Percentiles rank a stretch among this genome's conserved stretches.
Evolutionary conservation across 1,140 invertebrate species (phyloP).

Genomic region (Saxidomus purpurata): DNA sequence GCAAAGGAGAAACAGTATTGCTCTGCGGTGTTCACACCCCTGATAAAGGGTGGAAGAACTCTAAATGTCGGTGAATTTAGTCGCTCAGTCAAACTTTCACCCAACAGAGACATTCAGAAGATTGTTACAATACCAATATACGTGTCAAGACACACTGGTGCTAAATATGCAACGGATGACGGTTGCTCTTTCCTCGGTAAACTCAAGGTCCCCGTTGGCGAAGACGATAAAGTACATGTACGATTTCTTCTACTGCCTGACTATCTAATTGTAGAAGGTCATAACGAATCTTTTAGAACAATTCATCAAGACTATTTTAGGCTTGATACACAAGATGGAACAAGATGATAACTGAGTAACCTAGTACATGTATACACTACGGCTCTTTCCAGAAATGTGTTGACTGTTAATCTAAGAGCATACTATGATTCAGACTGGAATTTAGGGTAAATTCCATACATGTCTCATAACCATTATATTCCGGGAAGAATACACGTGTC

Average conservation of each 20-base stretch:
- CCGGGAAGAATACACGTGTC: too few relatives aligned
- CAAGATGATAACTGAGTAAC: too few relatives aligned
- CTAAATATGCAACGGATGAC: conserved; percentile 41
- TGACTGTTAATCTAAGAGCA: too few relatives aligned
- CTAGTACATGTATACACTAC: too few relatives aligned
- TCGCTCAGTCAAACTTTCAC: neutral
- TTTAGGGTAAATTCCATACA: too few relatives aligned
- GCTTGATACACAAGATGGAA: neutral
- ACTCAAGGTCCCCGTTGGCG: conserved; percentile 19
- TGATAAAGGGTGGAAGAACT: conserved; percentile 5
- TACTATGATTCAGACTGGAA: too few relatives aligned
- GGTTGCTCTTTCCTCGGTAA: conserved; percentile 33
- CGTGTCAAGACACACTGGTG: neutral
- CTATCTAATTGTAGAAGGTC: conserved; percentile 33
- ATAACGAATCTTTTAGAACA: conserved; percentile 7
- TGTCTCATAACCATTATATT: too few relatives aligned
- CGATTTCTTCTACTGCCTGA: conserved; percentile 14
- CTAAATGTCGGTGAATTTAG: neutral
- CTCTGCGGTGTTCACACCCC: conserved; percentile 47
- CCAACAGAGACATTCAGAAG: conserved; percentile 50
- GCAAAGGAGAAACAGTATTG: conserved; percentile 47
- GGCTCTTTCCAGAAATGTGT: too few relatives aligned
- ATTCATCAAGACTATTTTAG: neutral
- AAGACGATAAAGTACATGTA: conserved; percentile 6
- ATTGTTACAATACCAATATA: conserved; percentile 36